Conservation (phyloP, 2,888 invertebrate species). For the Noctua janthe region DNA sequence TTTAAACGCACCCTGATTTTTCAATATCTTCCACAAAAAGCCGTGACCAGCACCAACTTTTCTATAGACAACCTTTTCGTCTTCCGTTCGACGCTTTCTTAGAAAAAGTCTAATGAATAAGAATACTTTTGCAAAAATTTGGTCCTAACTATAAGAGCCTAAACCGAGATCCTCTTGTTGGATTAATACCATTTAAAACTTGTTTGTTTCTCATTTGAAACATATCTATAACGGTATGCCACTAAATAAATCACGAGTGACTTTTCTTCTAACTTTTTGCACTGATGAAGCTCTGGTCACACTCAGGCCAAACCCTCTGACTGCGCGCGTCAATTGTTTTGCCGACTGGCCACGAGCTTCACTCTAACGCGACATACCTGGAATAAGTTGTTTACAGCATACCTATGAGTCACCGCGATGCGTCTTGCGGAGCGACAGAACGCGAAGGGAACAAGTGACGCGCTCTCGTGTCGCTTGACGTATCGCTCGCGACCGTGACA, state of each 20-base stretch:
- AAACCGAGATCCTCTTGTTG: constrained; percentile 1
- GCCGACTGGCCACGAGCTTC: neutral
- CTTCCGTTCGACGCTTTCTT: constrained; percentile 28
- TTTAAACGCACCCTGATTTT: neutral
- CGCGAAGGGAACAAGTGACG: neutral
- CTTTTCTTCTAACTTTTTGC: neutral
- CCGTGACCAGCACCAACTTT: neutral
- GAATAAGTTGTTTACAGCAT: neutral
- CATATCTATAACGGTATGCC: constrained; percentile 48
- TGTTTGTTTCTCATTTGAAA: constrained; percentile 7
- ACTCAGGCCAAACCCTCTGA: neutral
- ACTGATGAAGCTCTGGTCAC: neutral
- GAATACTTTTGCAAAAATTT: constrained; percentile 50
- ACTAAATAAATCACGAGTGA: constrained; percentile 2
- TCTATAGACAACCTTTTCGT: too few relatives aligned
- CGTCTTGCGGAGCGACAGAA: neutral
- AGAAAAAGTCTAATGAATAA: constrained; percentile 31
- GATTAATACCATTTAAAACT: neutral
- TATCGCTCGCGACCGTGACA: neutral
- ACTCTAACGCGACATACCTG: neutral
- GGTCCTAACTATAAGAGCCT: constrained; percentile 40
- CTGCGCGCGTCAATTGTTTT: neutral
- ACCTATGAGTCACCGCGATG: neutral
- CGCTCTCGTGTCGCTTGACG: neutral
- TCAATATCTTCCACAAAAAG: neutral